phyloP scores from a whole-genome alignment of 2,797 vertebrate species.

The Astyanax mexicanus region DNA sequence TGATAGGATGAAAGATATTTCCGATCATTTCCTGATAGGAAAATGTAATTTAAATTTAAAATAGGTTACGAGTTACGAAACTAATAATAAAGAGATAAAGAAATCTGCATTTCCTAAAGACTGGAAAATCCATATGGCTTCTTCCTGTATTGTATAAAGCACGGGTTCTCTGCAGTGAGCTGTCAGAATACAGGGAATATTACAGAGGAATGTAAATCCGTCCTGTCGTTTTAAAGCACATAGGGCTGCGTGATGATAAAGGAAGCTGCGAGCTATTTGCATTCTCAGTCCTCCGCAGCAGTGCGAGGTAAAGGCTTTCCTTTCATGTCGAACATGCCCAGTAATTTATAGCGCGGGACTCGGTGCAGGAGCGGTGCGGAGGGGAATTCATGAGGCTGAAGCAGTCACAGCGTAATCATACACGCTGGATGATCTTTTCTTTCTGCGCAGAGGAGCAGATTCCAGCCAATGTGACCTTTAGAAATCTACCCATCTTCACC shows the following conservation, averaged over 20 bases:
- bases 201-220: slow-evolving; percentile 13
- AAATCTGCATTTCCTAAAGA: neutral
- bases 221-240: slow-evolving; percentile 13
- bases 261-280: slow-evolving; percentile 28
- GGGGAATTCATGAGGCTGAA: slow-evolving; percentile 8
- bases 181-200: neutral
- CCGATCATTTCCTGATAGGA: no score
- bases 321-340: slow-evolving; percentile 36
- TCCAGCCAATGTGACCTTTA: slow-evolving; percentile 36
- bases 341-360: slow-evolving; percentile 37
- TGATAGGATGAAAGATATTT: no score
- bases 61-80: neutral
- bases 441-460: slow-evolving; percentile 20
- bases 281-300: slow-evolving; percentile 18
- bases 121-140: neutral
- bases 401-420: slow-evolving; percentile 14
- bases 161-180: neutral
- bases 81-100: neutral
- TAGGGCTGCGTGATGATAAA: slow-evolving; percentile 18
- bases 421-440: slow-evolving; percentile 28
- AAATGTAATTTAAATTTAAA: neutral
- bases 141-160: neutral
- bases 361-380: slow-evolving; percentile 17
- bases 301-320: slow-evolving; percentile 20
- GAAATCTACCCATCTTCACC: slow-evolving; percentile 7